A percentile compares a stretch with the other conserved stretches of the same genome.
These are phyloP conservation scores for Prionailurus bengalensis DNA, from an alignment of 2,113 vertebrate species.

Conservation along the genomic window DNA sequence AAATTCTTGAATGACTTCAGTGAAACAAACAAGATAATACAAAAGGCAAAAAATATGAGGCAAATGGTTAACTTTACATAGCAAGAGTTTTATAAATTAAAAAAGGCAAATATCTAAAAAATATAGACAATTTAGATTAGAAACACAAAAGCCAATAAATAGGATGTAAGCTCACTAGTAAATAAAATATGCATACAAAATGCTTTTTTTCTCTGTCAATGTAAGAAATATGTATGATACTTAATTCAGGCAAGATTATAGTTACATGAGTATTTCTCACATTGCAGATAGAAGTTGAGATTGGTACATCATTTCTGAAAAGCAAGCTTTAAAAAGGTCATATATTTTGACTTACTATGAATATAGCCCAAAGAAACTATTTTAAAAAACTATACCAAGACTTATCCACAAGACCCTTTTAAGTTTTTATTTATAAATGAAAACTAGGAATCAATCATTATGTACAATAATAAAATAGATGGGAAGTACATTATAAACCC, in stretches of 20 bases:
- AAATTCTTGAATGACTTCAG: neutral
- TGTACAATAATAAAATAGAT: neutral
- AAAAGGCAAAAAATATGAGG: neutral
- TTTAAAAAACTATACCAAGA: neutral
- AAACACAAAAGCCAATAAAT: neutral
- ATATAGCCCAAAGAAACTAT: neutral
- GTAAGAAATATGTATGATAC: neutral
- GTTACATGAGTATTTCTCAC: neutral
- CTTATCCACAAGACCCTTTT: neutral
- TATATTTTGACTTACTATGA: neutral
- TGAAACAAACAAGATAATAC: neutral
- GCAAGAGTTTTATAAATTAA: neutral
- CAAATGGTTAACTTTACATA: neutral
- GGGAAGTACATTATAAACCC: neutral
- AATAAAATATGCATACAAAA: neutral
- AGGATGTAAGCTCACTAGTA: neutral
- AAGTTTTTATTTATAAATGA: conserved; percentile 6
- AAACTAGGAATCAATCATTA: neutral
- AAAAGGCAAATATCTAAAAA: neutral
- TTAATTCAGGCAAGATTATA: neutral
- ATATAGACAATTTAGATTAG: neutral
- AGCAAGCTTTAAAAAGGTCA: neutral
- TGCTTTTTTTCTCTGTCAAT: neutral
- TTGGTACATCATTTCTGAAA: neutral
- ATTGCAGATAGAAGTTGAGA: neutral